Evolutionary conservation across 1,140 invertebrate species (phyloP).

Genomic region (Rhagoletis pomonella): DNA sequence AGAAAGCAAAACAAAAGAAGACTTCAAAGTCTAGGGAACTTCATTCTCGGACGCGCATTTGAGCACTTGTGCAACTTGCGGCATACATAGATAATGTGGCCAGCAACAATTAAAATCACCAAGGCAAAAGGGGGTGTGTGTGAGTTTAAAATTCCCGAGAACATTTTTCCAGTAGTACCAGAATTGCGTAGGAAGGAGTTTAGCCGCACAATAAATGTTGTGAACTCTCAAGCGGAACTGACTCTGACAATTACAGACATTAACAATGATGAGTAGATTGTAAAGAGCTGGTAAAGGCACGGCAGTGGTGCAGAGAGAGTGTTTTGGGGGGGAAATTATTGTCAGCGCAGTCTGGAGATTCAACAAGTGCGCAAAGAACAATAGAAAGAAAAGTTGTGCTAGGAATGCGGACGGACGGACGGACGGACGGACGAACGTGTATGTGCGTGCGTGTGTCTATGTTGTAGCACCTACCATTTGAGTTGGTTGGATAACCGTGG

Average conservation of each 20-base stretch:
- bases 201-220: background rate
- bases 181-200: background rate
- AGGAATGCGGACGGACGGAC: background rate
- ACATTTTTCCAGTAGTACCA: background rate
- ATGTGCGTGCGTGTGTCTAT: too few species aligned
- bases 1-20: background rate
- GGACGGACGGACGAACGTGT: too few species aligned
- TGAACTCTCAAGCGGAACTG: constrained; percentile 1
- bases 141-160: background rate
- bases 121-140: background rate
- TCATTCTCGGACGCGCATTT: background rate
- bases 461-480: background rate
- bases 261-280: background rate
- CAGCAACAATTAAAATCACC: constrained; percentile 29
- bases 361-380: constrained; percentile 2
- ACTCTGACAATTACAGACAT: constrained; percentile 39
- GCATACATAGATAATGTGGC: background rate
- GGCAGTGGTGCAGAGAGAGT: background rate
- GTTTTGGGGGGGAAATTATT: constrained; percentile 4
- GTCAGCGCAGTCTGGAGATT: background rate
- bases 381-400: background rate
- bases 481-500: background rate
- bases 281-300: background rate
- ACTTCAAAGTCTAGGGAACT: background rate
- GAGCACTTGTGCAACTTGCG: background rate